These are phyloP conservation scores for Coenonympha glycerion DNA, from an alignment of 2,888 invertebrate species.

Conservation along the genomic window DNA sequence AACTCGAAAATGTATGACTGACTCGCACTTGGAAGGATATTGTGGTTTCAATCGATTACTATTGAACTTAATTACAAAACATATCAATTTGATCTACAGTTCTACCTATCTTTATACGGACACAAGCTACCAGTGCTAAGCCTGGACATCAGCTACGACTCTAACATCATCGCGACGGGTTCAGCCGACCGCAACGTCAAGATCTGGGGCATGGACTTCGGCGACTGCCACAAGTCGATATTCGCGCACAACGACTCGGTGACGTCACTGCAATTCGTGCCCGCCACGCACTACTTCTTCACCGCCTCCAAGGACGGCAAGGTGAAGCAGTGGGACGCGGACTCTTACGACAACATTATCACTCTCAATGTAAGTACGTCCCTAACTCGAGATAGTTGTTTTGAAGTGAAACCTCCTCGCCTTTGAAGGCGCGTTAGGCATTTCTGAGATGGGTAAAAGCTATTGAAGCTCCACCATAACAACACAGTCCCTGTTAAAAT, in stretches of 20 bases:
- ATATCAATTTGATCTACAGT: slow-evolving; percentile 71
- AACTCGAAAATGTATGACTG: too few species aligned
- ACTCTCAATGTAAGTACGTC: slow-evolving; percentile 81
- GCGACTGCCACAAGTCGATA: slow-evolving; percentile 96
- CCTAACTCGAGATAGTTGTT: background rate
- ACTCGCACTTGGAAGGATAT: too few species aligned
- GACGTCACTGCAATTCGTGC: slow-evolving; percentile 90
- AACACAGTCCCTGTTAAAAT: too few species aligned
- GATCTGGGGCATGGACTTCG: slow-evolving; percentile 99
- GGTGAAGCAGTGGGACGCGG: slow-evolving; percentile 98
- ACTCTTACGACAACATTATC: slow-evolving; percentile 92
- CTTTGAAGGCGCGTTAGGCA: too few species aligned
- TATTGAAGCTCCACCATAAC: too few species aligned
- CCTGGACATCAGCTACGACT: slow-evolving; percentile 94
- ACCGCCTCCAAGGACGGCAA: slow-evolving; percentile 95
- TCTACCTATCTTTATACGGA: slow-evolving; percentile 95
- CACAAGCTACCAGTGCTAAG: slow-evolving; percentile 96
- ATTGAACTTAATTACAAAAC: background rate
- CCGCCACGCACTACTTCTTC: slow-evolving; percentile 94
- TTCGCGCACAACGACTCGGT: slow-evolving; percentile 98
- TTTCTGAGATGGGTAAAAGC: too few species aligned
- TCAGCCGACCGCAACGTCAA: slow-evolving; percentile 97
- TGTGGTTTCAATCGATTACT: too few species aligned
- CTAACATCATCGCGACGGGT: slow-evolving; percentile 91
- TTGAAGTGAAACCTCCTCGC: too few species aligned